Evolutionary conservation across 2,888 invertebrate species (phyloP), one percentile per base, ranked within the genome.

Genomic region (Lasius platythorax): DNA sequence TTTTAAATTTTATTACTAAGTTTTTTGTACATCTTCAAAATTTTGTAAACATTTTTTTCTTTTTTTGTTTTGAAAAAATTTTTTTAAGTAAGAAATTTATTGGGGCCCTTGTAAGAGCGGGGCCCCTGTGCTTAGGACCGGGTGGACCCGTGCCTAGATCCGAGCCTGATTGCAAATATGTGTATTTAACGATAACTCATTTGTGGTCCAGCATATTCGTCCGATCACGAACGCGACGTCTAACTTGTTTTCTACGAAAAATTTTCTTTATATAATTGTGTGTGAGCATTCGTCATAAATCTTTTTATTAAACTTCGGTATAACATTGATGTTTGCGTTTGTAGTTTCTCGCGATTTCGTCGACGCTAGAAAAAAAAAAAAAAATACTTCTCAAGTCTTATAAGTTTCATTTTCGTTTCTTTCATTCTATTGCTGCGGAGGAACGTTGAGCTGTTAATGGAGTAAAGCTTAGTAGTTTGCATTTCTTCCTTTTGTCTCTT

Each of bases 271-370:
- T 46, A 64, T 56, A 78, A 11, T 43, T 72, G 58, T 61, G 58
- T 61, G 63, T 75, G 88, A 88, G 83, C 88, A 78, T 87, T 87
- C 83, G 70, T 87, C 85, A 30, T 76, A 63, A 67, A 74, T 58
- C 9, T 63, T 68, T 64, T 72, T n/a, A 73, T 73, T 79, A 79
- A 79, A 72, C 33, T 46, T 61, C 18, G n/a, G 11, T 73, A 73
- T 73, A 73, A 73, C 46, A 73, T 81, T 61, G 73, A 61, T 73
- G 30, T 61, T 75, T 46, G 23, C 4, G 8, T 56, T 53, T 40
- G 11, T 64, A 33, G 30, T 28, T 28, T 61, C 33, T 70, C 43
- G 43, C 72, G 30, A 61, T 58, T 28, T 46, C 61, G 23, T 70
- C 40, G 70, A 23, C 15, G 72, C 43, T 81, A 73, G 73, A 43